Percentiles rank a stretch among this genome's conserved stretches.
These are phyloP conservation scores for Megalops cyprinoides DNA, from an alignment of 2,797 vertebrate species.

Conservation along the genomic window DNA sequence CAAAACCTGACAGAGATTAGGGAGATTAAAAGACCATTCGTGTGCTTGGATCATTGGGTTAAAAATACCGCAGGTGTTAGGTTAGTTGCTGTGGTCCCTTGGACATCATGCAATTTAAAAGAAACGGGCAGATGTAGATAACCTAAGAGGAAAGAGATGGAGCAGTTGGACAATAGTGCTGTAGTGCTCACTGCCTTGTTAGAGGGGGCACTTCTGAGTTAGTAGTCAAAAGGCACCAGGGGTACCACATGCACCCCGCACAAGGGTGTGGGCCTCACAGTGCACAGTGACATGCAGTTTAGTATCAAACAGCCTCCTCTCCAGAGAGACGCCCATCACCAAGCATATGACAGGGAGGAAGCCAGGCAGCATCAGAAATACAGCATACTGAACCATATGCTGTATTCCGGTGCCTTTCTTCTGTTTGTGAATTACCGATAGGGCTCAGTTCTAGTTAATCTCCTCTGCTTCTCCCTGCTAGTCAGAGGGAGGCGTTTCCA, in stretches of 20 bases:
- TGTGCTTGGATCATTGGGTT: no score
- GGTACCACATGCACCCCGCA: background rate
- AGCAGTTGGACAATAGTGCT: background rate
- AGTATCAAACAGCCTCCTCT: background rate
- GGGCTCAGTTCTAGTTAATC: conserved; percentile 93
- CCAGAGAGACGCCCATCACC: background rate
- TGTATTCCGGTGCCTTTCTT: background rate
- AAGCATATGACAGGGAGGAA: background rate
- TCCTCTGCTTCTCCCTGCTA: conserved; percentile 85
- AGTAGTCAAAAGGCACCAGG: background rate
- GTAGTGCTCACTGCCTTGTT: background rate
- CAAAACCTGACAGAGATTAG: no score
- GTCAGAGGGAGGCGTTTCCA: conserved; percentile 97
- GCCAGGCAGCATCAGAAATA: background rate
- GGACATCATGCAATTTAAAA: no score
- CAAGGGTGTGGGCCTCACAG: background rate
- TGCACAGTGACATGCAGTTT: background rate
- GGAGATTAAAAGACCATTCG: no score
- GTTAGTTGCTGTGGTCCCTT: no score
- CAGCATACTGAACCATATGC: background rate
- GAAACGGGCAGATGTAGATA: background rate
- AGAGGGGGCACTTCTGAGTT: background rate
- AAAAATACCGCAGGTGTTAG: no score
- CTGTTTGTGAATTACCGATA: conserved; percentile 88
- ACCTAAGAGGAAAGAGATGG: no score